Base-by-base conservation (phyloP, 2,113 vertebrate genomes). In the Bufo bufo region DNA sequence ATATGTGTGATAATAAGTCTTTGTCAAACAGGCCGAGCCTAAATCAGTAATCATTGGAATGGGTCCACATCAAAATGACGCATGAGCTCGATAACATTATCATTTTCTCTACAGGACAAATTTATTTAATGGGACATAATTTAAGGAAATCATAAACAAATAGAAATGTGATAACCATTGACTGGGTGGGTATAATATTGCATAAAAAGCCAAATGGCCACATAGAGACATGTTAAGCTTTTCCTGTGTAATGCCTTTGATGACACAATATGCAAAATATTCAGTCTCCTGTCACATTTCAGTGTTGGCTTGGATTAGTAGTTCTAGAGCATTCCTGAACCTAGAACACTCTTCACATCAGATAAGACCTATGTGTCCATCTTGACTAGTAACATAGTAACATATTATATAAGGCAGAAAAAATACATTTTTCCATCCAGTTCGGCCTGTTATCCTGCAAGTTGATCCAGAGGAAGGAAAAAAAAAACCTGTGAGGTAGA, bases 1-100 rank as follows among this genome's bases (percentile, higher is more conserved):
- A 91, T 92, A 92, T 91, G 90, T 65, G 4, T n/a, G 58, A 54
- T 23, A 10, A 10, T 54, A 14, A 86, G 72, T 50, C 61, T 13
- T 61, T n/a, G 20, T 50, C 80, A 88, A 90, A 91, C 91, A 89
- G 77, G 54, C 59, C 66, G 78, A 43, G 69, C 33, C 33, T 52
- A 20, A 78, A 81, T 72, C 86, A 86, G 85, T 63, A 19, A 63
- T n/a, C 50, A 87, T 78, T 90, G 13, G 59, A 87, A 77, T 90
- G 45, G 52, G 54, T 86, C 80, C 87, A 88, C 43, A 59, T 88
- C 77, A 56, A 47, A 52, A 43, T 88, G 87, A 88, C 87, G 47
- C 81, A 88, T 77, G 45, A 20, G 23, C 20, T 52, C 45, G 59
- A 88, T 84, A 88, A 88, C 13, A 2, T 84, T 88, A 88, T 88